These are phyloP conservation scores for Macrotrachela quadricornifera DNA, from an alignment of 1,140 invertebrate genomes.

Conservation along the genomic window DNA sequence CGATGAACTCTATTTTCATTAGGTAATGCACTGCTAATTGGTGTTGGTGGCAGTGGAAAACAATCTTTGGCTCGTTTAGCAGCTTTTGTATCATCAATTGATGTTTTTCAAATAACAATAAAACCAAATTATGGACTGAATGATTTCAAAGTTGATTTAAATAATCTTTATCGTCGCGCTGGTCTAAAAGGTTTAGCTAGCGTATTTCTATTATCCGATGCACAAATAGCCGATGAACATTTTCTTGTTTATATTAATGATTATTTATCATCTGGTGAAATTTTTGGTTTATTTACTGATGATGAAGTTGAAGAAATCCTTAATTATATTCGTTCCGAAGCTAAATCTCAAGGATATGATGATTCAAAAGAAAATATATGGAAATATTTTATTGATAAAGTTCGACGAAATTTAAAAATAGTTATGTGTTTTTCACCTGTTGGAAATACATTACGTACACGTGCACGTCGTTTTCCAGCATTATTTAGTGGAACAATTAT, in stretches of 20 bases:
- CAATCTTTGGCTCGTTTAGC: constrained; percentile 72
- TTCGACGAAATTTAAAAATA: constrained; percentile 57
- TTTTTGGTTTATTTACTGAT: constrained; percentile 77
- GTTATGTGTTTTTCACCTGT: constrained; percentile 10
- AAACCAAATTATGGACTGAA: constrained; percentile 37
- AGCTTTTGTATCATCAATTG: constrained; percentile 74
- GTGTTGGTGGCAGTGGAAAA: constrained; percentile 84
- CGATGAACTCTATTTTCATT: too few relatives aligned
- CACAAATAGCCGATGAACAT: constrained; percentile 71
- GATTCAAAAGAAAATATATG: constrained; percentile 86
- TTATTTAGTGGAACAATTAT: constrained; percentile 7
- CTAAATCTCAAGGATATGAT: constrained; percentile 50
- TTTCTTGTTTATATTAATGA: constrained; percentile 91
- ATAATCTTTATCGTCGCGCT: constrained; percentile 61
- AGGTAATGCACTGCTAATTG: constrained; percentile 76
- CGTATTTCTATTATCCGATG: constrained; percentile 87
- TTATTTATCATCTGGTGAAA: constrained; percentile 76
- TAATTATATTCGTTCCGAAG: constrained; percentile 61
- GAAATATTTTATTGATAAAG: constrained; percentile 81
- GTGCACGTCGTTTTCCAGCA: constrained; percentile 8
- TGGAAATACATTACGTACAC: constrained; percentile 3
- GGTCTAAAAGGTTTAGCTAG: constrained; percentile 77
- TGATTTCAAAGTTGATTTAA: constrained; percentile 67
- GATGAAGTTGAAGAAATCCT: constrained; percentile 90
- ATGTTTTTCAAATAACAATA: constrained; percentile 50